Percentiles rank a stretch among this genome's conserved stretches.
Evolutionary conservation across 1,140 invertebrate species (phyloP).

Genomic region (Trigoniulus corallinus): DNA sequence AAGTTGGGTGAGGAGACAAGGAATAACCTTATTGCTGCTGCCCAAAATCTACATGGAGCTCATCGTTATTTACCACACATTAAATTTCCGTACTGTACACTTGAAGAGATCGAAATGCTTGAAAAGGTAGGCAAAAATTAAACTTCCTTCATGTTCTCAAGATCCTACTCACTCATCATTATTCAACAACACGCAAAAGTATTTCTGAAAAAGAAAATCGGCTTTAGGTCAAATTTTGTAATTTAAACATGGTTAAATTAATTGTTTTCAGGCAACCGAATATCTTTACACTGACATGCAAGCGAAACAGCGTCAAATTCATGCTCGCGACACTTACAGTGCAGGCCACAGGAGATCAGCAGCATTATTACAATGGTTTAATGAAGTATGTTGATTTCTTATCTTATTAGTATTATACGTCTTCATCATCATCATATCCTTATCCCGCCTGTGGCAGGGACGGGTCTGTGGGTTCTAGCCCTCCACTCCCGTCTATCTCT

Average conservation of each 20-base stretch:
- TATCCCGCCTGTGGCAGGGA: no score
- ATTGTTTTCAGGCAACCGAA: conserved; percentile 27
- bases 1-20: conserved; percentile 33
- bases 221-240: neutral
- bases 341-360: conserved; percentile 32
- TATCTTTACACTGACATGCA: conserved; percentile 41
- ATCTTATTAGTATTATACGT: no score
- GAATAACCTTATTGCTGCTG: conserved; percentile 39
- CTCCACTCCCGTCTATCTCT: no score
- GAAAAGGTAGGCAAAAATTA: conserved; percentile 23
- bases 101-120: conserved; percentile 34
- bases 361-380: conserved; percentile 40
- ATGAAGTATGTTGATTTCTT: conserved; percentile 33
- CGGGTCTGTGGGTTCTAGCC: no score
- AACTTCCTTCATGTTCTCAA: no score
- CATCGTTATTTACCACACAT: conserved; percentile 38
- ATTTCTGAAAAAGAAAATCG: neutral
- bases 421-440: no score
- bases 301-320: conserved; percentile 29
- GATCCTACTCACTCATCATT: no score
- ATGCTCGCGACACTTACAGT: conserved; percentile 33
- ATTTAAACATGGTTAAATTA: neutral
- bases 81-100: conserved; percentile 41
- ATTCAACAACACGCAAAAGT: neutral
- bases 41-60: conserved; percentile 35